Evolutionary conservation across 2,888 invertebrate genomes (phyloP).

Genomic region (Coecobrya sp.): DNA sequence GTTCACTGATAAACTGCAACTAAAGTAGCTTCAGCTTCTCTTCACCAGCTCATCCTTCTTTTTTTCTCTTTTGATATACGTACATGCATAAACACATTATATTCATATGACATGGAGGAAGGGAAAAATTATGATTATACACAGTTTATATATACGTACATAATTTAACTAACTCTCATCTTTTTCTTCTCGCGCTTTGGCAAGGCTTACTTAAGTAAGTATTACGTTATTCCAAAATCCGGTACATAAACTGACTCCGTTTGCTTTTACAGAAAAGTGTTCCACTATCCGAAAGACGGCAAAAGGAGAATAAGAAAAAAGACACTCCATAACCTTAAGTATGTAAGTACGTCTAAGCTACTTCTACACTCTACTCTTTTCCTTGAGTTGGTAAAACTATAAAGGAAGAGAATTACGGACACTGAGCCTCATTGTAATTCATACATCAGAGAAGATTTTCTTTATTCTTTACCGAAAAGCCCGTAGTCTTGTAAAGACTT

Average conservation of each 20-base stretch:
- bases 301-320: conserved; percentile 9
- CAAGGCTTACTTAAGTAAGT: conserved; percentile 31
- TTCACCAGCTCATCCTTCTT: conserved; percentile 71
- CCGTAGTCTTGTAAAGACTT: conserved; percentile 50
- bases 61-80: conserved; percentile 33
- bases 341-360: conserved; percentile 46
- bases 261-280: conserved; percentile 39
- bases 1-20: conserved; percentile 75
- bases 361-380: conserved; percentile 7
- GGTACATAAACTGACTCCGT: conserved; percentile 36
- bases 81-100: not conserved
- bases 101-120: not conserved
- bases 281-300: not conserved
- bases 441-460: conserved; percentile 71
- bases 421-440: conserved; percentile 78
- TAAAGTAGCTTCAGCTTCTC: conserved; percentile 77
- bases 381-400: conserved; percentile 55
- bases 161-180: conserved; percentile 55
- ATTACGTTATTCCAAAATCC: conserved; percentile 52
- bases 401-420: conserved; percentile 72
- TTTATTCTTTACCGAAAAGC: conserved; percentile 65
- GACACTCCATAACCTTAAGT: conserved; percentile 36
- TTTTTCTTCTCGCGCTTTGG: conserved; percentile 19
- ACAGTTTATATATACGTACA: conserved; percentile 29
- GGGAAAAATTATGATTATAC: conserved; percentile 30